Evolutionary conservation across 2,888 invertebrate genomes (phyloP).

Genomic region (Drosophila putrida): DNA sequence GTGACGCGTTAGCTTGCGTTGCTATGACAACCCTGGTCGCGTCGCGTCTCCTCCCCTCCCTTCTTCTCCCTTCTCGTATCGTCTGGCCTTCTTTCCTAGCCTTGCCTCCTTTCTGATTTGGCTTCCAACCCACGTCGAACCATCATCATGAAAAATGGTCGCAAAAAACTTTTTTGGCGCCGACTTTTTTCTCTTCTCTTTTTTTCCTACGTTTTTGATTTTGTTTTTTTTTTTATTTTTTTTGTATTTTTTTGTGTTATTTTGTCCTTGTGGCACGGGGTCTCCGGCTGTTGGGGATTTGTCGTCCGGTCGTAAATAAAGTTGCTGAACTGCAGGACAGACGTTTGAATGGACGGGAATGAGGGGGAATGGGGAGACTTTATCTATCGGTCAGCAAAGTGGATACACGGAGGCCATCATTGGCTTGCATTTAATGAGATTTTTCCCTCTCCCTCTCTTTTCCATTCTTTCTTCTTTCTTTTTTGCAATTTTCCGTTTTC

Average conservation of each 20-base stretch:
- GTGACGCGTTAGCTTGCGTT: conserved; percentile 84
- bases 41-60: conserved; percentile 4
- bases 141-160: conserved; percentile 26
- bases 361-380: conserved; percentile 18
- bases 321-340: conserved; percentile 40
- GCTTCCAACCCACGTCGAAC: conserved; percentile 2
- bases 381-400: conserved; percentile 74
- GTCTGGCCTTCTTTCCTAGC: neutral
- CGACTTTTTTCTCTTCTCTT: conserved; percentile 5
- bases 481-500: conserved; percentile 21
- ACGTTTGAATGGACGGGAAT: too few relatives aligned
- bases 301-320: conserved; percentile 67
- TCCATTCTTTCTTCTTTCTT: conserved; percentile 7
- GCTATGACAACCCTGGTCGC: conserved; percentile 83
- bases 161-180: conserved; percentile 41
- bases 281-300: conserved; percentile 48
- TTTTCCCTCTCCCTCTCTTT: conserved; percentile 36
- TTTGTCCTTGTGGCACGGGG: conserved; percentile 4
- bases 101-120: neutral
- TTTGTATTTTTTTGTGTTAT: conserved; percentile 7
- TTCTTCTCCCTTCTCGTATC: neutral
- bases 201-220: conserved; percentile 1
- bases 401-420: conserved; percentile 58
- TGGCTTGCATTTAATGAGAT: conserved; percentile 81
- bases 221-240: conserved; percentile 1